Evolutionary conservation across 2,888 invertebrate genomes (phyloP).

Genomic region (Gymnosoma rotundatum): DNA sequence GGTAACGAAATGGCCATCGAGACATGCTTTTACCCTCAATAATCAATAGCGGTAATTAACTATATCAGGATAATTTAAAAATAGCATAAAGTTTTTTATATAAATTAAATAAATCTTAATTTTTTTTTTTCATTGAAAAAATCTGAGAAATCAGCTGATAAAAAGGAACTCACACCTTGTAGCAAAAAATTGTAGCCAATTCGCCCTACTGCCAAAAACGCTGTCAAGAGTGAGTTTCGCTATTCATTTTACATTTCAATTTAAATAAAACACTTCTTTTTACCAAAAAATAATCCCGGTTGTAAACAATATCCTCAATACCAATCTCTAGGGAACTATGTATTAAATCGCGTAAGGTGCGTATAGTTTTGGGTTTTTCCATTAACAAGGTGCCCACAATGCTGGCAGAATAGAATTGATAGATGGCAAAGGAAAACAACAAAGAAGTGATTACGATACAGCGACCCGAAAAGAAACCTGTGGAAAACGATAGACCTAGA

Average conservation of each 20-base stretch:
- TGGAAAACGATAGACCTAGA: constrained; percentile 77
- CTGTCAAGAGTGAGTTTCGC: no score
- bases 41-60: no score
- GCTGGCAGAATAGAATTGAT: constrained; percentile 88
- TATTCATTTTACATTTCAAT: background rate
- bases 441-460: constrained; percentile 84
- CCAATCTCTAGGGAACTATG: constrained; percentile 85
- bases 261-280: background rate
- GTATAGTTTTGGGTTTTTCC: constrained; percentile 85
- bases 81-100: no score
- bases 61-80: no score
- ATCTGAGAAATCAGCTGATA: no score
- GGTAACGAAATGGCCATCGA: no score
- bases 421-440: constrained; percentile 85
- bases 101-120: no score
- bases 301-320: constrained; percentile 86
- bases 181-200: no score
- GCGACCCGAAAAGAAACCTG: constrained; percentile 83
- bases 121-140: no score
- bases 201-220: no score
- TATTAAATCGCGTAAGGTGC: constrained; percentile 84
- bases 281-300: constrained; percentile 86
- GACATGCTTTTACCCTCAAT: no score
- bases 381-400: constrained; percentile 86
- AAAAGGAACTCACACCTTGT: no score